Evolutionary conservation across 2,797 vertebrate genomes (phyloP), one percentile per base, ranked within the genome.

Genomic region (Carcharodon carcharias): DNA sequence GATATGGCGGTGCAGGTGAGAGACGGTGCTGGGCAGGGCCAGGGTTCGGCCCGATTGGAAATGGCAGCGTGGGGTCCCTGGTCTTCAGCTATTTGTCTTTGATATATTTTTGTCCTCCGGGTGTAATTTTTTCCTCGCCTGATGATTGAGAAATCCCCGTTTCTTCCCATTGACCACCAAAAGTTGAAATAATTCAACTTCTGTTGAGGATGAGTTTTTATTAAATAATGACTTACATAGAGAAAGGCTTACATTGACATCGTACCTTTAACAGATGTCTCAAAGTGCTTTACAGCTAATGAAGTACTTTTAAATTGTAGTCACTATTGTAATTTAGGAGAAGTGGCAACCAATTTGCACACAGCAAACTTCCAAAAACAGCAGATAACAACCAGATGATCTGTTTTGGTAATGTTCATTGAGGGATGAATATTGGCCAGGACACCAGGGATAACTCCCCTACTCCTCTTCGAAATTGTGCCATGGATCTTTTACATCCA

Each of bases 21-120:
- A 16, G 61, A 16, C 0, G 4, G 88, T 4, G 1, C 3, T 0
- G 0, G 31, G 7, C 50, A 16, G 40, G 40, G 0, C 5, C 2
- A 9, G 23, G 23, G 1, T 8, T 2, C 9, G 73, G 35, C 71
- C 2, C 28, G 28, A 11, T 11, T 73, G 45, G 45, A 26, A 6
- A 50, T 82, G n/a, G 82, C 21, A 23, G 5, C 2, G 82, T 23
- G 7, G 14, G 14, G 14, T 1, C 16, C 18, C 14, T 63, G 31
- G 56, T 61, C 35, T 63, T 63, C 58, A n/a, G 61, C n/a, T 67
- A 35, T 0, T 21, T 67, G 0, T 9, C 14, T 40, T 67, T 26
- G 6, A 50, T 26, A 85, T 1, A 26, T 85, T 63, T 21, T 92
- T 65, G 61, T 40, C 2, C 45, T 50, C 7, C 18, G 5, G 82